Evolutionary conservation across 92 coral and sea anemone genomes (phyloP), one percentile per base, ranked within the genome.

Genomic region (Anthopleura xanthogrammica): DNA sequence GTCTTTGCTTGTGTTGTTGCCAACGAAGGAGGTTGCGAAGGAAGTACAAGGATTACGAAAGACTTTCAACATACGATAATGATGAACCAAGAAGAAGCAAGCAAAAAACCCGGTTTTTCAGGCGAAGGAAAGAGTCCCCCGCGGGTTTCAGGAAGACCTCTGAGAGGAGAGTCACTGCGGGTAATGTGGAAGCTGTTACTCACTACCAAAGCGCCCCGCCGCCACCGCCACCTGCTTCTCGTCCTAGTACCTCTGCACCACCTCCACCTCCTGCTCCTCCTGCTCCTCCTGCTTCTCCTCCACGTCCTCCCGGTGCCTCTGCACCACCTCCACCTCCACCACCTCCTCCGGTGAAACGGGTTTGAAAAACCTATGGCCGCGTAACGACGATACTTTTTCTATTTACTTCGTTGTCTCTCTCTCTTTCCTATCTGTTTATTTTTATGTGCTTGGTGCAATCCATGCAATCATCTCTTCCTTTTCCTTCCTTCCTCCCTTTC

Each of bases 261-360:
- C 70, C 70, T 62, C 70, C 70, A 20, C 70, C 70, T 20, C 83
- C 83, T 16, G 72, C 83, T 16, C 75, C 83, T 10, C 75, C 74
- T 54, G 75, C 83, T 17, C 83, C 83, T 16, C 42, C 74, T 23
- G 2, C 73, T 23, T 17, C 74, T 7, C 74, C 74, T 8, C 74
- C 74, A 23, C 70, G 29, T 19, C 70, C 70, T 7, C 70, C 70
- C 14, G 19, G 70, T 20, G 29, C 29, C 29, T 62, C 39, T 4
- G 39, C 70, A 62, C 70, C 70, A 20, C 70, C 70, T 20, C 70
- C 70, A 5, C 70, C 70, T 20, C 83, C 83, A 55, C 83, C 83
- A 3, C 83, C 83, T 54, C 83, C 83, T 41, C 83, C 83, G 41
- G 77, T 74, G 13, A 41, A 46, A 74, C 72, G 58, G 20, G 70